Conservation (phyloP, 1,140 invertebrate species). For the Drosophila pallidifrons region DNA sequence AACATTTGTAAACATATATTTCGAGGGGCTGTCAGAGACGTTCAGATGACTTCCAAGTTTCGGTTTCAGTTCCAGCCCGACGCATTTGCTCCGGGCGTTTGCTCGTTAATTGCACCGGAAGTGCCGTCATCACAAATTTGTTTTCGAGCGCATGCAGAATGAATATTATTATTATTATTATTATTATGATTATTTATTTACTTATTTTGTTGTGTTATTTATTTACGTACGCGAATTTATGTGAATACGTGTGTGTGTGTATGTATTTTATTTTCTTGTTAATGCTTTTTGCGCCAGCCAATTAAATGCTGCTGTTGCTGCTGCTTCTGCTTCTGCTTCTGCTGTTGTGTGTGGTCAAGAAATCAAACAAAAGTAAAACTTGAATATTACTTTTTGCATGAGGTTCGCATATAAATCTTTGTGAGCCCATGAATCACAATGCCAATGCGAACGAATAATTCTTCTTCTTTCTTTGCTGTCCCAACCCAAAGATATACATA, state of each 20-base stretch:
- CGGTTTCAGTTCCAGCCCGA: slow-evolving; percentile 42
- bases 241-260: slow-evolving; percentile 46
- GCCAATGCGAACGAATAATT: neutral
- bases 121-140: slow-evolving; percentile 68
- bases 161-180: slow-evolving; percentile 35
- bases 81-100: slow-evolving; percentile 47
- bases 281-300: slow-evolving; percentile 43
- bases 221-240: neutral
- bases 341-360: slow-evolving; percentile 59
- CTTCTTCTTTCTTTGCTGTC: neutral
- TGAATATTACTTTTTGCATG: slow-evolving; percentile 41
- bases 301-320: slow-evolving; percentile 27
- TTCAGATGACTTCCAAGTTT: slow-evolving; percentile 47
- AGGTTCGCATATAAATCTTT: slow-evolving; percentile 57
- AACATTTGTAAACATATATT: slow-evolving; percentile 19
- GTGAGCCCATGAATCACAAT: slow-evolving; percentile 55
- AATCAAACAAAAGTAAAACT: slow-evolving; percentile 40
- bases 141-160: slow-evolving; percentile 38
- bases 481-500: neutral
- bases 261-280: slow-evolving; percentile 65
- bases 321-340: slow-evolving; percentile 13
- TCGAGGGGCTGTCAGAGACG: slow-evolving; percentile 30
- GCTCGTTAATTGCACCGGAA: slow-evolving; percentile 75
- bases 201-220: slow-evolving; percentile 26
- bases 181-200: slow-evolving; percentile 34